Conservation (phyloP, 2,888 invertebrate species). For the Chrysotoxum bicinctum region DNA sequence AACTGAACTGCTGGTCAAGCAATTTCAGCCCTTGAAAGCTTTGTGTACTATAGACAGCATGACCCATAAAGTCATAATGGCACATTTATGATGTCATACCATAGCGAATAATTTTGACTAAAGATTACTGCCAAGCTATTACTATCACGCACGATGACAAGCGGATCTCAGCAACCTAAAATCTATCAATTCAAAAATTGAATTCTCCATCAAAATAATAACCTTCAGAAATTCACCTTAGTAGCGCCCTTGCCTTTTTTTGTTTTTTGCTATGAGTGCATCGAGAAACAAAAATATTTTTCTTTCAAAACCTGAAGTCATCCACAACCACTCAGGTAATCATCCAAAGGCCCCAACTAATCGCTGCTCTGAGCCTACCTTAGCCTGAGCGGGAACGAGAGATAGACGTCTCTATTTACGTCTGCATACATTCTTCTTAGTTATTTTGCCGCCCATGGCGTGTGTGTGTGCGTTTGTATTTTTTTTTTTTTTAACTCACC, state of each 20-base stretch:
- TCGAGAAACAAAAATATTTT: conserved; percentile 8
- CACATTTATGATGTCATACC: no score
- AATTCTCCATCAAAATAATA: no score
- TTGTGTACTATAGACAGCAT: no score
- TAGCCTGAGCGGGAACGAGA: conserved; percentile 9
- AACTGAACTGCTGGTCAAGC: no score
- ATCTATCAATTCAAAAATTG: no score
- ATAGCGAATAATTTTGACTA: no score
- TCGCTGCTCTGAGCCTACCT: conserved; percentile 26
- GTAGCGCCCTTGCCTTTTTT: background rate
- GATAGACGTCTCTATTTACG: conserved; percentile 53
- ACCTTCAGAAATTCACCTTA: background rate
- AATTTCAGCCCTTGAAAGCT: no score
- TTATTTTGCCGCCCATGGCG: conserved; percentile 9
- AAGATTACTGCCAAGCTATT: no score
- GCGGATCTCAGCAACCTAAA: no score
- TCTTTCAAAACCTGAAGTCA: conserved; percentile 10
- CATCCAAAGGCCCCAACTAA: conserved; percentile 48
- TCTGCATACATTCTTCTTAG: conserved; percentile 8
- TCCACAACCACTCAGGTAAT: conserved; percentile 35
- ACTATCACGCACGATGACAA: no score
- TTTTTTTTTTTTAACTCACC: conserved; percentile 46
- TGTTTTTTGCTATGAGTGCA: background rate
- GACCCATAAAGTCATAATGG: no score
- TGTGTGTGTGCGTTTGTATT: conserved; percentile 3